These are phyloP conservation scores for Periophthalmodon schlosseri DNA, from an alignment of 2,113 vertebrate genomes.

Conservation along the genomic window DNA sequence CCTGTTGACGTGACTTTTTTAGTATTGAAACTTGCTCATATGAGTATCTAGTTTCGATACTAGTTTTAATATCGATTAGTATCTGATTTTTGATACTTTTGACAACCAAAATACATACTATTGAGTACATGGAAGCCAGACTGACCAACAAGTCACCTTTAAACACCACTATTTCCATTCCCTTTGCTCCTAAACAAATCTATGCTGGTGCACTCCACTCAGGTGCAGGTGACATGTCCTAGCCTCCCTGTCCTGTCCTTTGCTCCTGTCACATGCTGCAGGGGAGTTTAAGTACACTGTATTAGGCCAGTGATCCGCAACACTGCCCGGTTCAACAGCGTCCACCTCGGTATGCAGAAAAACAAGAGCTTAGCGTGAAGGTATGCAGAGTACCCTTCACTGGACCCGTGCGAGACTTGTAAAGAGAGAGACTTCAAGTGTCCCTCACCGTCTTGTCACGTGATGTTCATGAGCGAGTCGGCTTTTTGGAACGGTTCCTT, in stretches of 20 bases:
- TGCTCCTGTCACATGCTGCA: constrained; percentile 27
- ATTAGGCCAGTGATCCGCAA: constrained; percentile 28
- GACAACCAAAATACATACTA: too few species aligned
- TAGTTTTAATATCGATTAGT: too few species aligned
- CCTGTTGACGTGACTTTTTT: too few species aligned
- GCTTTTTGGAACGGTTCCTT: too few species aligned
- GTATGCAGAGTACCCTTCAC: constrained; percentile 58
- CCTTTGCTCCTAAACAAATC: not conserved
- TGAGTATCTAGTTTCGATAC: too few species aligned
- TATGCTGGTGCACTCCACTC: not conserved
- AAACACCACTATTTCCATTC: not conserved
- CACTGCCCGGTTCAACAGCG: constrained; percentile 25
- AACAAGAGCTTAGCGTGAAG: constrained; percentile 61
- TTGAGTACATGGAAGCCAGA: too few species aligned
- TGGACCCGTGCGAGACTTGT: constrained; percentile 18
- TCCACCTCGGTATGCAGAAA: constrained; percentile 22
- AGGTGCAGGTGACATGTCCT: constrained; percentile 6
- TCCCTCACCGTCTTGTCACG: too few species aligned
- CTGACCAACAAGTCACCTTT: not conserved
- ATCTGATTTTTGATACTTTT: too few species aligned
- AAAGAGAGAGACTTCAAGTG: constrained; percentile 3
- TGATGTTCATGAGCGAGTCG: too few species aligned
- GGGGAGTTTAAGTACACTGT: not conserved
- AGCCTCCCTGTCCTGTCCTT: constrained; percentile 3
- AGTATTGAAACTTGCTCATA: too few species aligned